A percentile compares a stretch with the other conserved stretches of the same genome.
Conservation (phyloP, 2,797 vertebrate species). For the Pyrrhura leucotis region DNA sequence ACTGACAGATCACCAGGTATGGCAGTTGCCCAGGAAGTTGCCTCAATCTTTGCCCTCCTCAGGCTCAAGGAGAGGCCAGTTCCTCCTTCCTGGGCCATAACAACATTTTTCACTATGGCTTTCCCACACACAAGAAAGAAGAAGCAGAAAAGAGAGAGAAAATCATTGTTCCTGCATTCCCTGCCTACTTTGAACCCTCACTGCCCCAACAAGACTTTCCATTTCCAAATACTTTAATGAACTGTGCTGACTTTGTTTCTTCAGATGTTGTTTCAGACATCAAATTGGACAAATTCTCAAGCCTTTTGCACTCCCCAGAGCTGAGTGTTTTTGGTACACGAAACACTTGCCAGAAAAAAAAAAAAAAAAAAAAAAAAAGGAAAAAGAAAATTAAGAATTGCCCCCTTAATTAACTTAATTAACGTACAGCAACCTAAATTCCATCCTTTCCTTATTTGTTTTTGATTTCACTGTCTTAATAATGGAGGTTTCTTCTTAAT, state of each 20-base stretch:
- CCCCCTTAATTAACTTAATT: not conserved
- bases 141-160: not conserved
- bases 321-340: not conserved
- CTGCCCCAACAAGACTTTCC: not conserved
- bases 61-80: not conserved
- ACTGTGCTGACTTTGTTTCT: not conserved
- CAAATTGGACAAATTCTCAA: not conserved
- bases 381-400: not conserved
- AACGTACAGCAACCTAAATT: not conserved
- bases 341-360: not conserved
- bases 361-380: too few species aligned
- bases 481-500: not conserved
- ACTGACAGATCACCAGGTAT: not conserved
- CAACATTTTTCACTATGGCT: not conserved
- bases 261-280: not conserved
- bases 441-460: not conserved
- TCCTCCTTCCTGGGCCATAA: not conserved
- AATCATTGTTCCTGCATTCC: accelerated
- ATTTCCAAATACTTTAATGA: not conserved
- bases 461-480: not conserved
- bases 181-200: not conserved
- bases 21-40: not conserved
- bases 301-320: not conserved
- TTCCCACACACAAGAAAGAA: not conserved
- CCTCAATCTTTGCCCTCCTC: not conserved